phyloP scores from a whole-genome alignment of 2,888 invertebrate genomes.

The Harpalus rubripes region DNA sequence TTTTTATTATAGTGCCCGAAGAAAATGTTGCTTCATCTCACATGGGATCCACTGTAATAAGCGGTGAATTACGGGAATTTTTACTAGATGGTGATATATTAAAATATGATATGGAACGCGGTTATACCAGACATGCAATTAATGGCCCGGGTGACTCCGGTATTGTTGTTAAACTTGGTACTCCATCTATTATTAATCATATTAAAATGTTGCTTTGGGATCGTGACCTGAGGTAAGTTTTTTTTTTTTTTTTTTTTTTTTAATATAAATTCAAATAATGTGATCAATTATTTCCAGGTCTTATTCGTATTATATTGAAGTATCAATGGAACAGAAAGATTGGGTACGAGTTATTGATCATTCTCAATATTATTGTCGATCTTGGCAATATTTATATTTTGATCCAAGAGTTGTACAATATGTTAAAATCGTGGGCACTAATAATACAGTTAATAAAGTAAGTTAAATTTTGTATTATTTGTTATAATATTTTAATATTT shows the following conservation, averaged over 20 bases:
- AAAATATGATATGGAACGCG: conserved; percentile 95
- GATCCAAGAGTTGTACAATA: conserved; percentile 91
- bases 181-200: conserved; percentile 95
- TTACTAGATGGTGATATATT: conserved; percentile 93
- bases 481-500: conserved; percentile 29
- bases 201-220: conserved; percentile 97
- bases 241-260: not conserved
- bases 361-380: conserved; percentile 94
- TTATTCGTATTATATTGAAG: conserved; percentile 94
- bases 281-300: conserved; percentile 79
- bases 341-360: conserved; percentile 97
- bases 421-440: conserved; percentile 91
- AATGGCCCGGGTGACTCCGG: conserved; percentile 83
- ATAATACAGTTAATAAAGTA: conserved; percentile 96
- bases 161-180: conserved; percentile 91
- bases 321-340: conserved; percentile 96
- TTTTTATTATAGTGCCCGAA: conserved; percentile 83
- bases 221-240: conserved; percentile 86
- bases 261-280: not conserved
- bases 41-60: conserved; percentile 91
- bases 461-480: conserved; percentile 69
- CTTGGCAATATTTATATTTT: conserved; percentile 98
- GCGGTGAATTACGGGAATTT: conserved; percentile 93
- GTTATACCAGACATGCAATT: conserved; percentile 81
- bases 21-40: conserved; percentile 93